Evolutionary conservation across 2,888 invertebrate genomes (phyloP), one percentile per base, ranked within the genome.

Genomic region (Hoplodrina ambigua): DNA sequence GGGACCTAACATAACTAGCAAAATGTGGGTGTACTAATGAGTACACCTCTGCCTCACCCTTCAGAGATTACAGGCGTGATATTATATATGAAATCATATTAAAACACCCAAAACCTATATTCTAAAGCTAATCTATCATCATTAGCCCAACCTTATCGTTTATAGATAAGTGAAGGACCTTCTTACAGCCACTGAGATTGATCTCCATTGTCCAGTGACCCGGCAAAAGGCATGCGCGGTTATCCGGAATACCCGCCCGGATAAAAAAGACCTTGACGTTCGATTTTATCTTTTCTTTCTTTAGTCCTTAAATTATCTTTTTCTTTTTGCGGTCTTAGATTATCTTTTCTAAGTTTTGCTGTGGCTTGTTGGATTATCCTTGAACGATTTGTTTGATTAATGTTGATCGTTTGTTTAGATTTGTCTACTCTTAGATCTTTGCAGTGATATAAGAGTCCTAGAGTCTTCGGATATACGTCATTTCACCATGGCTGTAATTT

Each of bases 121-220:
- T 25, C 20, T 33, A 4, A 11, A 59, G 50, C 50, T 67, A 65
- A 17, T 65, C 3, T 15, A 52, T 52, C 55, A 67, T 46, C 8
- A 30, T 52, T 59, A 59, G 19, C 20, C 20, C n/a, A 46, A 49
- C 41, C 8, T 75, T 49, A 54, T 62, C 61, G 6, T 13, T 55
- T 55, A 44, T 11, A 58, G 49, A 74, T 75, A 74, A 74, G 25
- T 44, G 52, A 17, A 25, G 44, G 54, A 63, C 54, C 61, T 75
- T 75, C 74, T 69, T n/a, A 13, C 55, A 57, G 8, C 64, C 70
- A 66, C 46, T 71, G 65, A 62, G 58, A 54, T 33, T 71, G 72
- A 77, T 75, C 56, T 65, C 25, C 53, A 77, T 72, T 76, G 72
- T 59, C 62, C 66, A 59, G 33, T 76, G 72, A 77, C 62, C 72